phyloP scores from a whole-genome alignment of 2,888 invertebrate species.

The Chrysolina oricalcia region DNA sequence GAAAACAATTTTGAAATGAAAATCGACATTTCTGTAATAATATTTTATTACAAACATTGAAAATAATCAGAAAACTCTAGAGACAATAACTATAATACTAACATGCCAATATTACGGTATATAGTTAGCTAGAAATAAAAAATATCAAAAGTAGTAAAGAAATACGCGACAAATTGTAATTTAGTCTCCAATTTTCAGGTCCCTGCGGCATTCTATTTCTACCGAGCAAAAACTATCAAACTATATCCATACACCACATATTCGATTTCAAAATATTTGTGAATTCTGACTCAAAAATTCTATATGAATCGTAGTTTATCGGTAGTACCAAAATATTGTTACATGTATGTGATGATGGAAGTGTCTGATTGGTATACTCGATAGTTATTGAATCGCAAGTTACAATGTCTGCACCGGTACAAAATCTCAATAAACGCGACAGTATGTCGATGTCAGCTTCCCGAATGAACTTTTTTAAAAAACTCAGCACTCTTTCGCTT shows the following conservation, averaged over 20 bases:
- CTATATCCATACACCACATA: conserved; percentile 32
- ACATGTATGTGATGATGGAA: conserved; percentile 34
- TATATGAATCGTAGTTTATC: conserved; percentile 24
- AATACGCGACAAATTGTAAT: no score
- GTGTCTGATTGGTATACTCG: conserved; percentile 32
- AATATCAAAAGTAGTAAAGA: no score
- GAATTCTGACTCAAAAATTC: conserved; percentile 29
- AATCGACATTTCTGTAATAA: no score
- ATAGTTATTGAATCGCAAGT: conserved; percentile 15
- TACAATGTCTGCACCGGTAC: not conserved
- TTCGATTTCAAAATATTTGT: conserved; percentile 27
- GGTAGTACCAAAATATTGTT: conserved; percentile 37
- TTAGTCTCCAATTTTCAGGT: no score
- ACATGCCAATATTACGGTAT: no score
- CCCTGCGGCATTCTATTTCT: no score
- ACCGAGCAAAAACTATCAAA: not conserved
- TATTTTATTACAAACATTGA: no score
- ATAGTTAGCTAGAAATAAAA: no score
- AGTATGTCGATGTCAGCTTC: conserved; percentile 8
- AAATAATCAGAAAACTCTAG: no score
- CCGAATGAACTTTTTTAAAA: conserved; percentile 37
- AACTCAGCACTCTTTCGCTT: no score
- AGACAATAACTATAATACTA: no score
- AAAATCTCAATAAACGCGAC: not conserved
- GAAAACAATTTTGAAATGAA: no score